These are phyloP conservation scores for Drosophila lini DNA, from an alignment of 1,140 invertebrate species.

Conservation along the genomic window DNA sequence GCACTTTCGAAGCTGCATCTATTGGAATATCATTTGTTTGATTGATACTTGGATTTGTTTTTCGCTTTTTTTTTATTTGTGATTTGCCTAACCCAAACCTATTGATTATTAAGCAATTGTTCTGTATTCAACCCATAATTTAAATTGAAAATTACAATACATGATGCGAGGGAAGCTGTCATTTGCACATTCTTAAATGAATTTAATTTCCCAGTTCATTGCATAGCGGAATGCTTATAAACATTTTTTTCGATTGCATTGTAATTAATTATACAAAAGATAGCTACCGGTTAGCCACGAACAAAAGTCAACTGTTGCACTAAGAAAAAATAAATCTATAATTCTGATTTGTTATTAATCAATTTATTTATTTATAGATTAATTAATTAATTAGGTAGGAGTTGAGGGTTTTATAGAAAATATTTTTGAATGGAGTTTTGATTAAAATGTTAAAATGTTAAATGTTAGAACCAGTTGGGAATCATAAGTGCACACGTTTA, in stretches of 20 bases:
- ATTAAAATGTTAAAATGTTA: no score
- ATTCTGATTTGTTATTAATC: background rate
- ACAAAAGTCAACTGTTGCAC: background rate
- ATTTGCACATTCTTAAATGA: slow-evolving; percentile 2
- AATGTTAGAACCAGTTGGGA: no score
- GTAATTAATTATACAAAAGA: background rate
- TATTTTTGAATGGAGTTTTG: no score
- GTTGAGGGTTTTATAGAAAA: no score
- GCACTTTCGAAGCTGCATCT: background rate
- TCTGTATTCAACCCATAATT: slow-evolving; percentile 2
- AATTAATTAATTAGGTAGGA: no score
- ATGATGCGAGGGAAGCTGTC: background rate
- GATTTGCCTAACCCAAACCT: background rate
- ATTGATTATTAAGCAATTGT: background rate
- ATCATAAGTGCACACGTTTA: no score
- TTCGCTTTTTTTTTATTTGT: background rate
- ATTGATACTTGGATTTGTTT: background rate
- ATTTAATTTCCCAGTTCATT: background rate
- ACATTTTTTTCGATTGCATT: slow-evolving; percentile 5
- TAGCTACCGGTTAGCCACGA: slow-evolving; percentile 2
- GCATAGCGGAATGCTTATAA: background rate
- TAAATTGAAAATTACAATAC: background rate
- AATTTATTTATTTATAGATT: no score
- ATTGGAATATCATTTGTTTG: no score
- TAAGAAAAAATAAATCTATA: background rate